Conservation (phyloP, 2,888 invertebrate species). For the Rapana venosa region DNA sequence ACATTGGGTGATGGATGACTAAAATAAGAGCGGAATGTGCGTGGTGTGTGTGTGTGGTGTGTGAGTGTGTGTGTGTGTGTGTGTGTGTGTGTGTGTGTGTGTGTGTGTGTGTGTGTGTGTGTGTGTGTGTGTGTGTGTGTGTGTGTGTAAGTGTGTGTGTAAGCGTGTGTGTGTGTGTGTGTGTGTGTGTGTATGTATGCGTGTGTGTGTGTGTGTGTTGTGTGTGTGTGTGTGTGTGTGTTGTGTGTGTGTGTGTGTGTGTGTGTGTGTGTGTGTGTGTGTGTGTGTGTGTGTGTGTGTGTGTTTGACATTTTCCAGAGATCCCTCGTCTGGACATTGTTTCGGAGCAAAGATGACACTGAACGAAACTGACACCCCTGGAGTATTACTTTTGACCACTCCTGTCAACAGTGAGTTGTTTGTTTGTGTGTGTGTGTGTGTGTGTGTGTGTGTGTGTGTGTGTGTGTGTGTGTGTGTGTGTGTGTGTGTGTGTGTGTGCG, state of each 20-base stretch:
- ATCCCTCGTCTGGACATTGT: neutral
- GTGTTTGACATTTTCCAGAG: neutral
- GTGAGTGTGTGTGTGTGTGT: too few relatives aligned
- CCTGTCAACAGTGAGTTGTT: neutral
- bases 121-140: too few relatives aligned
- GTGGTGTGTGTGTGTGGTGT: too few relatives aligned
- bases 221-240: too few relatives aligned
- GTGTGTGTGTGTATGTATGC: too few relatives aligned
- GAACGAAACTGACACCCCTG: neutral
- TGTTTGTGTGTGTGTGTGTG: neutral
- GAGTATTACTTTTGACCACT: neutral
- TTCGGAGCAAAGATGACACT: neutral
- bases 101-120: neutral
- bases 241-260: too few relatives aligned
- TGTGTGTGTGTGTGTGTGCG: too few relatives aligned
- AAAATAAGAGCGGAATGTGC: too few relatives aligned
- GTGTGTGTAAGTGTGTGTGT: neutral
- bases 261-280: neutral
- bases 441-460: neutral
- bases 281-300: neutral
- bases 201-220: too few relatives aligned
- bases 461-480: neutral
- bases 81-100: neutral
- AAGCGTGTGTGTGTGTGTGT: neutral
- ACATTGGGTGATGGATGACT: too few relatives aligned